Conservation (phyloP, 2,113 vertebrate genomes). For the Callorhinus ursinus region DNA sequence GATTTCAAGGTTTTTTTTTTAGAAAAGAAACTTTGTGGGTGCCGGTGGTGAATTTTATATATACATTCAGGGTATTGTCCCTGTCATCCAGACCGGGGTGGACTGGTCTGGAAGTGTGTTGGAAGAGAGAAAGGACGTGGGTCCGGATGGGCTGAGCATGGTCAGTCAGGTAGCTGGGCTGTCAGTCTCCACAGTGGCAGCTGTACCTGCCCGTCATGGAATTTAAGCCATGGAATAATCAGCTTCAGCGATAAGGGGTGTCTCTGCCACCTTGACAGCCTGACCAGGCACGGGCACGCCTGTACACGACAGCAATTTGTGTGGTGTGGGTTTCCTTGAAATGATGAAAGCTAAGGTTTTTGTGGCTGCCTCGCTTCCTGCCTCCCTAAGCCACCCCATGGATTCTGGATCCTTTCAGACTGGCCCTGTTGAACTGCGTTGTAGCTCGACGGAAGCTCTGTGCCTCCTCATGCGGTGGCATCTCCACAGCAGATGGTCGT, state of each 20-base stretch:
- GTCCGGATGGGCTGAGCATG: background rate
- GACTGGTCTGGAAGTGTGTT: background rate
- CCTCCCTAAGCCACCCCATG: background rate
- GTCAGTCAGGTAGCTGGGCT: background rate
- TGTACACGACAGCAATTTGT: rapidly evolving
- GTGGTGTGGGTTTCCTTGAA: background rate
- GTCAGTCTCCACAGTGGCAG: no score
- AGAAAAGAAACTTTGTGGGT: background rate
- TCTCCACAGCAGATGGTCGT: background rate
- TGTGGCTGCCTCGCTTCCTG: background rate
- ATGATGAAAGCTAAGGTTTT: background rate
- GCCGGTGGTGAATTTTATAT: background rate
- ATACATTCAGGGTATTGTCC: background rate
- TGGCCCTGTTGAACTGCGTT: background rate
- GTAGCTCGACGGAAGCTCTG: background rate
- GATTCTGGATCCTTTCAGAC: background rate
- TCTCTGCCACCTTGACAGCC: background rate
- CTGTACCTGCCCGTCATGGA: no score
- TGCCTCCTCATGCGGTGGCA: rapidly evolving
- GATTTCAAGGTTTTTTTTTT: background rate
- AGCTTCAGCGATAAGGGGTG: background rate
- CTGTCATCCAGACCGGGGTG: background rate
- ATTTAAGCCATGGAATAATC: background rate
- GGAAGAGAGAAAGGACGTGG: background rate
- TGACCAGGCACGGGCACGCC: background rate